phyloP scores from a whole-genome alignment of 2,888 invertebrate genomes.

The Cephus runcator region DNA sequence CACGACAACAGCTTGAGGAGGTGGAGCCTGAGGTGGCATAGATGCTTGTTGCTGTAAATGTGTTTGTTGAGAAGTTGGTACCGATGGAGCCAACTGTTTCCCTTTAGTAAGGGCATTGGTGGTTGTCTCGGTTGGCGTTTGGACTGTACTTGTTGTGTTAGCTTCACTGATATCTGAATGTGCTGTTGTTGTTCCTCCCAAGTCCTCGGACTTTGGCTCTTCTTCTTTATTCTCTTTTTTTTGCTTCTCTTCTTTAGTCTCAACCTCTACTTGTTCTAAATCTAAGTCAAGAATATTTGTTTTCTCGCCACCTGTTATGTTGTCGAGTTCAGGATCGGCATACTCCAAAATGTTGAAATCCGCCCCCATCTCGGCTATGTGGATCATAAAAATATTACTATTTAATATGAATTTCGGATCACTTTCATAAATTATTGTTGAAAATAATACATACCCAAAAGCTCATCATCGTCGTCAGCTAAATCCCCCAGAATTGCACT shows the following conservation, averaged over 20 bases:
- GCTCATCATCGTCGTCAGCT: slow-evolving; percentile 87
- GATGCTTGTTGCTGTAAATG: slow-evolving; percentile 44
- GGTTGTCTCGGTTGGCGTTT: slow-evolving; percentile 40
- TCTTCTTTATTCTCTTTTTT: slow-evolving; percentile 60
- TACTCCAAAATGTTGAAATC: slow-evolving; percentile 97
- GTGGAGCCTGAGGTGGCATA: slow-evolving; percentile 61
- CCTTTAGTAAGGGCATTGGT: slow-evolving; percentile 42
- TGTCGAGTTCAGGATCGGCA: slow-evolving; percentile 92
- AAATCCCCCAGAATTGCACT: slow-evolving; percentile 84
- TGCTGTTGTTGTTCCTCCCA: slow-evolving; percentile 33
- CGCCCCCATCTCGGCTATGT: slow-evolving; percentile 86
- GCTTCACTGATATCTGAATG: slow-evolving; percentile 43
- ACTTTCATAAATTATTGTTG: neutral
- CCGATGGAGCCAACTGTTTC: slow-evolving; percentile 41
- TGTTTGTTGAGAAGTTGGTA: slow-evolving; percentile 42
- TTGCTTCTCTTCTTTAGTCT: slow-evolving; percentile 72
- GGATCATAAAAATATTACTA: slow-evolving; percentile 7
- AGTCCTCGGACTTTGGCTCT: slow-evolving; percentile 46
- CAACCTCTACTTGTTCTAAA: slow-evolving; percentile 79
- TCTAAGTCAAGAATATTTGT: slow-evolving; percentile 90
- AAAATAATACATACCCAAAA: slow-evolving; percentile 68
- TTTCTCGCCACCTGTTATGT: slow-evolving; percentile 80
- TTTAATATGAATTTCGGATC: neutral
- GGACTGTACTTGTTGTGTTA: slow-evolving; percentile 34
- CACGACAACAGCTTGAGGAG: slow-evolving; percentile 50